A percentile compares a stretch with the other conserved stretches of the same genome.
phyloP scores from a whole-genome alignment of 2,113 vertebrate genomes.

The Barnardius zonarius region DNA sequence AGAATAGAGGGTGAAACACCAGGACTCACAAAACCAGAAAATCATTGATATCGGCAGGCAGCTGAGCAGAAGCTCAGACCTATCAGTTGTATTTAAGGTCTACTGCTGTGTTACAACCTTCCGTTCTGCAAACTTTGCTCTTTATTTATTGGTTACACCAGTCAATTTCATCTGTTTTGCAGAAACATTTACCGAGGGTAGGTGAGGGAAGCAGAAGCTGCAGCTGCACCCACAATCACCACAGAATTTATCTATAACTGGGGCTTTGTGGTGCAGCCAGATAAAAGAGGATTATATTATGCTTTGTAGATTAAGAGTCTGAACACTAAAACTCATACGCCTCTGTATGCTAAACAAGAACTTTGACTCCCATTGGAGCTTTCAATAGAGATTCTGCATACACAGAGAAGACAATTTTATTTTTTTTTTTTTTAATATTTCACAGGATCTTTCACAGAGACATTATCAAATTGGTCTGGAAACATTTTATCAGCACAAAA shows the following conservation, averaged over 20 bases:
- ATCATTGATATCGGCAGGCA: slow-evolving; percentile 42
- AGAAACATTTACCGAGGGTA: slow-evolving; percentile 48
- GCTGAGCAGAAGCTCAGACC: slow-evolving; percentile 32
- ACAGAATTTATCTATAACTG: slow-evolving; percentile 62
- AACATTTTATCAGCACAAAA: neutral
- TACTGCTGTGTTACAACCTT: neutral
- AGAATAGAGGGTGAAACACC: neutral
- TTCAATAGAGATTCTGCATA: slow-evolving; percentile 38
- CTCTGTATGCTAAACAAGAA: slow-evolving; percentile 74
- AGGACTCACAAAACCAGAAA: neutral
- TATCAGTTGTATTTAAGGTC: slow-evolving; percentile 30
- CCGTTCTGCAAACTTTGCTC: neutral
- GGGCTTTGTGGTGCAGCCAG: slow-evolving; percentile 46
- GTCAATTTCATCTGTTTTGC: slow-evolving; percentile 51
- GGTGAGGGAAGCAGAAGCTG: slow-evolving; percentile 54
- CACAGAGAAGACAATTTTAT: neutral
- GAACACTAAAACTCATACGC: slow-evolving; percentile 69
- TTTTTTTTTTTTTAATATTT: neutral
- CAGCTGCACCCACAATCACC: slow-evolving; percentile 28
- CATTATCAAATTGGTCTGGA: slow-evolving; percentile 17
- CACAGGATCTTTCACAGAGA: slow-evolving; percentile 12
- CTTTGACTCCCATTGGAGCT: slow-evolving; percentile 51
- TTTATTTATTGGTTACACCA: neutral
- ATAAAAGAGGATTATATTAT: slow-evolving; percentile 75
- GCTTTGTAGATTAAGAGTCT: slow-evolving; percentile 73